Percentiles rank a stretch among this genome's conserved stretches.
Conservation (phyloP, 1,140 invertebrate genomes). For the Eriosoma lanigerum region DNA sequence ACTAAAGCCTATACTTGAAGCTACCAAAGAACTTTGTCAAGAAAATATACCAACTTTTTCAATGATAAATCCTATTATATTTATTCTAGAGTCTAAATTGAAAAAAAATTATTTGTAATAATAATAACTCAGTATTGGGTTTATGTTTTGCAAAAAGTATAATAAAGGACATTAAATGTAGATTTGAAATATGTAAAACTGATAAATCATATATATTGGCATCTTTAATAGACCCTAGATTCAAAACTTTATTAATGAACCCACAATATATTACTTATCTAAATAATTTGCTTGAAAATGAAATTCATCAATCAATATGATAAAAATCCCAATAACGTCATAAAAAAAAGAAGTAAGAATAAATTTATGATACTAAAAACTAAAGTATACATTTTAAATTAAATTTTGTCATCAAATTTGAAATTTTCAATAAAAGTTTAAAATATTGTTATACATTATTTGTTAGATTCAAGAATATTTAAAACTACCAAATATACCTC, state of each 20-base stretch:
- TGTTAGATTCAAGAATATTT: background rate
- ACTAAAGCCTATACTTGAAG: background rate
- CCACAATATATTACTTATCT: too few species aligned
- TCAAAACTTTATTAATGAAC: background rate
- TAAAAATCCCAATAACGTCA: too few species aligned
- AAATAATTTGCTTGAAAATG: too few species aligned
- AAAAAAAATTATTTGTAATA: background rate
- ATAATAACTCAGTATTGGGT: background rate
- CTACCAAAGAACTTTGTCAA: background rate
- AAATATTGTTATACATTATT: background rate
- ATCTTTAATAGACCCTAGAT: background rate
- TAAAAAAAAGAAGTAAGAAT: too few species aligned
- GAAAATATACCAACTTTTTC: background rate
- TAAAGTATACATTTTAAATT: background rate
- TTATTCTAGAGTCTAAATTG: background rate
- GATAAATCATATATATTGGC: background rate
- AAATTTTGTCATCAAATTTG: too few species aligned
- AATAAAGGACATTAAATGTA: background rate
- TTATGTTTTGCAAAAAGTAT: background rate
- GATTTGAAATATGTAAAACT: background rate
- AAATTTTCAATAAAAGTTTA: background rate
- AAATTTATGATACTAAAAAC: background rate
- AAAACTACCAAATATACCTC: background rate
- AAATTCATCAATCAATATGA: too few species aligned
- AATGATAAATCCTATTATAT: background rate